These are phyloP conservation scores for Brachypteracias leptosomus DNA, from an alignment of 2,113 vertebrate genomes.

Conservation along the genomic window DNA sequence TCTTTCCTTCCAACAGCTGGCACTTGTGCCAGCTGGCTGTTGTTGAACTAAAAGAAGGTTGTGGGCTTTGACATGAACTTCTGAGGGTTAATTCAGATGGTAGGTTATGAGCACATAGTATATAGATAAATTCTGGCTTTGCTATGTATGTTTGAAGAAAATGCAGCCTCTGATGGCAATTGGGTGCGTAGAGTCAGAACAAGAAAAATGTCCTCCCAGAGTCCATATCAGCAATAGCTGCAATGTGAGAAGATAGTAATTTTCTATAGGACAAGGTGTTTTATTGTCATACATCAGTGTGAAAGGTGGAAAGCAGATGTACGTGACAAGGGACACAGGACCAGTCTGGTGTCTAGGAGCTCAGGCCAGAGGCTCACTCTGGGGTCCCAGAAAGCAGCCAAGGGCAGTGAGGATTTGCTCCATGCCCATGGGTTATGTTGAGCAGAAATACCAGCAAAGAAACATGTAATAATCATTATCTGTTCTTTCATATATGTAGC, in stretches of 20 bases:
- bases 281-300: not conserved
- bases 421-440: not conserved
- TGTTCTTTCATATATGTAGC: not conserved
- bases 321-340: not conserved
- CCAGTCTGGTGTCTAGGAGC: not conserved
- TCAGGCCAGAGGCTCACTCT: not conserved
- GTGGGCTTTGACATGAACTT: not conserved
- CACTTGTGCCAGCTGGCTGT: not conserved
- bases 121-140: not conserved
- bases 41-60: not conserved
- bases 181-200: not conserved
- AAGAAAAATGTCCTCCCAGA: not conserved
- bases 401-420: not conserved
- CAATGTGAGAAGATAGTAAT: not conserved
- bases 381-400: not conserved
- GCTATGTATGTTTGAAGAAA: not conserved
- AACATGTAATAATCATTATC: not conserved
- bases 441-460: not conserved
- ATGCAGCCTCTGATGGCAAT: not conserved
- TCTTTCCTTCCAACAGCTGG: not conserved
- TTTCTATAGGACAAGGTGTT: not conserved
- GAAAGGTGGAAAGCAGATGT: not conserved
- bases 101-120: not conserved
- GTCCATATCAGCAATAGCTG: not conserved
- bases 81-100: not conserved